Evolutionary conservation across 2,888 invertebrate species (phyloP), one percentile per base, ranked within the genome.

Genomic region (Seira musarum): DNA sequence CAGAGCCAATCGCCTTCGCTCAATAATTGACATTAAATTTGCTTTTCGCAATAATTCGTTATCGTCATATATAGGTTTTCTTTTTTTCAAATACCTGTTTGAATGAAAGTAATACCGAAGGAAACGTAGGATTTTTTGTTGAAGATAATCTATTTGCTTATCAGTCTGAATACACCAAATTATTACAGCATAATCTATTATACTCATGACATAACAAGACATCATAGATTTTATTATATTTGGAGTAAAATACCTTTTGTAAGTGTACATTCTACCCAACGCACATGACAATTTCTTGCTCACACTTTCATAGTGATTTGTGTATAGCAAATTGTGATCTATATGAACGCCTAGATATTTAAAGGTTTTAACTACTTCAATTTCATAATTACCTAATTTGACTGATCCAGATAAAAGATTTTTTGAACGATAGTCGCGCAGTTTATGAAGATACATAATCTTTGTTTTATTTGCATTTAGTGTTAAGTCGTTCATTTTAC

Each of bases 181-280:
- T 5, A 25, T 22, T 8, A 78, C 19, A n/a, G 73, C 68, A 69
- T 73, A 73, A 19, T 73, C 65, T 21, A 64, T 53, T 6, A 73
- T 69, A 6, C 22, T 17, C 0, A 61, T 15, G 15, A 73, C 67
- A 64, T 68, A 79, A 0, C 68, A 25, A 1, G 73, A 68, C 15
- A 79, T 10, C 53, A 79, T 64, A 5, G 35, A 21, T 64, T 68
- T 79, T 22, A 79, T 8, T 0, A 72, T 64, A 72, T 73, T 79
- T 15, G 49, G 61, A 2, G 61, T 10, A 0, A 68, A 0, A 5
- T 53, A 10, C n/a, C 73, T 24, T n/a, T 22, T 40, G 6, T 72
- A 19, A 2, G 10, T 2, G 46, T 79, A 79, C 49, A 79, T 3
- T 35, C 61, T 67, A 10, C 49, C 0, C 1, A 79, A 57, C 1